These are phyloP conservation scores for Gastrophysa polygoni DNA, from an alignment of 2,888 invertebrate genomes.

Conservation along the genomic window DNA sequence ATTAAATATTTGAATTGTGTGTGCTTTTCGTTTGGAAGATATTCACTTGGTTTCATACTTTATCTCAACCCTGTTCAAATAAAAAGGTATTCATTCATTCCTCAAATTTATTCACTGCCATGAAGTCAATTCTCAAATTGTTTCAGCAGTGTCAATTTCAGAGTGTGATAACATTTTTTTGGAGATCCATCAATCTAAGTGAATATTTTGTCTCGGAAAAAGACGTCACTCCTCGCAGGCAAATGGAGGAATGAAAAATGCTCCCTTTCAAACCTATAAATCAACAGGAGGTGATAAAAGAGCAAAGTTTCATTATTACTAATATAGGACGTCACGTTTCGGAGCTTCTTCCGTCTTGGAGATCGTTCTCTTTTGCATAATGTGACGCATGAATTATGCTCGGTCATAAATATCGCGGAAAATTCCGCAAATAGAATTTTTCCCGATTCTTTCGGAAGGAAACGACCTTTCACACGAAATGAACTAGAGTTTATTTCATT, in stretches of 20 bases:
- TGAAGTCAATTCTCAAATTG: no score
- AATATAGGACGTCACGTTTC: constrained; percentile 17
- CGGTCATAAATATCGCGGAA: constrained; percentile 19
- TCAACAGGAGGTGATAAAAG: constrained; percentile 15
- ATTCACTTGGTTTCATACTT: no score
- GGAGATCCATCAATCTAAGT: no score
- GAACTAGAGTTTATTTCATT: no score
- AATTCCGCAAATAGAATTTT: constrained; percentile 20
- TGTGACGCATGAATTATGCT: constrained; percentile 25
- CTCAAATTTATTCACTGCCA: no score
- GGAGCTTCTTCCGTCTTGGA: constrained; percentile 16
- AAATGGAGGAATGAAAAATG: constrained; percentile 12
- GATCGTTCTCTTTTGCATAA: constrained; percentile 25
- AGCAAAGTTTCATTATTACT: constrained; percentile 18
- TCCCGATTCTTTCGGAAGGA: background rate
- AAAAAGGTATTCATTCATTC: no score
- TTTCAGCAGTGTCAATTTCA: no score
- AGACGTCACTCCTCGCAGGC: background rate
- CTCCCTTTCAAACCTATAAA: constrained; percentile 5
- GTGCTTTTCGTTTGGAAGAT: no score
- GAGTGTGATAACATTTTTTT: no score
- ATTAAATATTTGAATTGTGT: no score
- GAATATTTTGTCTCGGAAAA: no score
- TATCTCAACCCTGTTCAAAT: no score
- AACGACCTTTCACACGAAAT: background rate